Base-by-base conservation (phyloP, 2,888 invertebrate genomes). In the Tholera decimalis region DNA sequence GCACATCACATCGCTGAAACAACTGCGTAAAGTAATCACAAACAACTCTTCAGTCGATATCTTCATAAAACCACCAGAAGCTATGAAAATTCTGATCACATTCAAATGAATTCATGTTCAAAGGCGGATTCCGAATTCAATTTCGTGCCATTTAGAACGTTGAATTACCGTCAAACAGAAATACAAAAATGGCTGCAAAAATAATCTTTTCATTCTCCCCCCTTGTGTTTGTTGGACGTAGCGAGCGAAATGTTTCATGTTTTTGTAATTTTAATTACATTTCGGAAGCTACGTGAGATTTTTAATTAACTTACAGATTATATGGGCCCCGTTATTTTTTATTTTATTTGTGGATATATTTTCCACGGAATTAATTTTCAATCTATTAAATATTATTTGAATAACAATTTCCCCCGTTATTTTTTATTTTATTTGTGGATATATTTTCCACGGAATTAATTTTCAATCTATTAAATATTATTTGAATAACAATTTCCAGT, bases 261-360 rank as follows among this genome's bases (percentile, higher is more conserved):
- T 62, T 71, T 77, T 65, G 28, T 59, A 47, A 77, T 53, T 49
- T 49, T 64, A 56, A 64, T 71, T 71, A 53, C 43, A 55, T 30
- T 49, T 53, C 18, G 26, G 33, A 33, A 51, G 20, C 54, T 55
- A 9, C 24, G 37, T 26, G 20, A 18, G 41, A 28, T 50, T 73
- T 71, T 56, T 33, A 64, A 71, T 64, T 59, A 71, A 55, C 41
- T 43, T 8, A 49, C 30, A 9, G 13, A 50, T 24, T 50, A 46
- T 41, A 30, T 22, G 18, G 22, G 37, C 15, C n/a, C 22, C 13
- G 8, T 24, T 50, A 43, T 66, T 73, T n/a, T n/a, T n/a, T n/a
- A n/a, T n/a, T n/a, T n/a, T 64, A 33, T 24, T 44, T 58, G 9
- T 50, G 3, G 13, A 20, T 33, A 7, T 47, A 9, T 24, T 13